A percentile compares a stretch with the other conserved stretches of the same genome.
These are phyloP conservation scores for Mimumesa dahlbomi DNA, from an alignment of 2,888 invertebrate genomes.

Conservation along the genomic window DNA sequence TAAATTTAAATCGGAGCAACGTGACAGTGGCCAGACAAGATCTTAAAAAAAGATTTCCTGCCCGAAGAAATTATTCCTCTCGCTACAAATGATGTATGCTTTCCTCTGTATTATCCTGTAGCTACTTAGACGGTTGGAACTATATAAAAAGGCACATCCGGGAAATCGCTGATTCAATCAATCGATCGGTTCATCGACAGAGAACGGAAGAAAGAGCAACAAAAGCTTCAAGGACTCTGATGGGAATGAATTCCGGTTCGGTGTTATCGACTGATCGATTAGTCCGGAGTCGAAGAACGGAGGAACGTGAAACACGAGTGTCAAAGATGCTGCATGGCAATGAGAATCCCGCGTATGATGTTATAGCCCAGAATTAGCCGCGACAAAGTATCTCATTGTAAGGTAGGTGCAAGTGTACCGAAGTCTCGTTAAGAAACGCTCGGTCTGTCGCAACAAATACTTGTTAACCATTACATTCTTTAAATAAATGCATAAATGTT, in stretches of 20 bases:
- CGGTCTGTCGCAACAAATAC: too few species aligned
- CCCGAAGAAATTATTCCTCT: slow-evolving; percentile 20
- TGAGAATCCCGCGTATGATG: slow-evolving; percentile 23
- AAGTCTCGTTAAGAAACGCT: slow-evolving; percentile 3
- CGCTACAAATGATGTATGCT: background rate
- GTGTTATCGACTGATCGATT: slow-evolving; percentile 28
- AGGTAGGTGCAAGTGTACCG: background rate
- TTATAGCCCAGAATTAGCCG: slow-evolving; percentile 29
- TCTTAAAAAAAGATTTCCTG: slow-evolving; percentile 13
- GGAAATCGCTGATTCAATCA: slow-evolving; percentile 55
- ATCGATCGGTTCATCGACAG: slow-evolving; percentile 38
- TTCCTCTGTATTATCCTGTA: slow-evolving; percentile 16
- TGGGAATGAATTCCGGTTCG: slow-evolving; percentile 42
- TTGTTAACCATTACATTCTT: too few species aligned
- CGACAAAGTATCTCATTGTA: slow-evolving; percentile 5
- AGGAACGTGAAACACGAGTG: slow-evolving; percentile 1
- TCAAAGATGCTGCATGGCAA: slow-evolving; percentile 30
- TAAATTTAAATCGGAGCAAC: too few species aligned
- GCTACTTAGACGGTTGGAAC: slow-evolving; percentile 36
- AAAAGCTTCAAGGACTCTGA: slow-evolving; percentile 16
- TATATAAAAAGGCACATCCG: slow-evolving; percentile 49
- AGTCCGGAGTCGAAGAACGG: slow-evolving; percentile 26
- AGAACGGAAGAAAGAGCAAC: slow-evolving; percentile 21
- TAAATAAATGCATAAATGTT: too few species aligned
- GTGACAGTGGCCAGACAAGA: too few species aligned